phyloP scores from a whole-genome alignment of 2,113 vertebrate species.

The Apus apus region DNA sequence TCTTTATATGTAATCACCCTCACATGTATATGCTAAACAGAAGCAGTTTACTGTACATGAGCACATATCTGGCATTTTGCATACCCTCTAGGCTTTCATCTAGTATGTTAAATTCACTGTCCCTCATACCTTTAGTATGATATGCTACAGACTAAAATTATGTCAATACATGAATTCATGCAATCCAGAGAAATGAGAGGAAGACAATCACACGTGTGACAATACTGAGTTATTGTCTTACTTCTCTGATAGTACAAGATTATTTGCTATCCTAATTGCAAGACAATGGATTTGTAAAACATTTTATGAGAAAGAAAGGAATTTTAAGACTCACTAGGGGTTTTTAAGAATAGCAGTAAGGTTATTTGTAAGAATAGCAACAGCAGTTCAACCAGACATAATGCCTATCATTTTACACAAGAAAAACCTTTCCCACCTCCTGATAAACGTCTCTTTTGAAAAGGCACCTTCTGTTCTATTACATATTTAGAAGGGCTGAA shows the following conservation, averaged over 20 bases:
- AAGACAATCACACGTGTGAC: background rate
- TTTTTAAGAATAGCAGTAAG: background rate
- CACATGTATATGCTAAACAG: background rate
- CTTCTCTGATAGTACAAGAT: background rate
- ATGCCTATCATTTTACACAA: background rate
- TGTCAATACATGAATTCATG: background rate
- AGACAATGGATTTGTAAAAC: background rate
- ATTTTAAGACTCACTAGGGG: background rate
- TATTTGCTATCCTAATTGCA: background rate
- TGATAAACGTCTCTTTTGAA: background rate
- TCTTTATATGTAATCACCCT: background rate
- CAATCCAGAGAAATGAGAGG: background rate
- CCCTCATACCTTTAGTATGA: background rate
- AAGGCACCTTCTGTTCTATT: background rate
- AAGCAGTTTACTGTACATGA: background rate
- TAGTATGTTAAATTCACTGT: background rate
- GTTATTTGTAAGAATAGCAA: background rate
- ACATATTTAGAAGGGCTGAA: background rate
- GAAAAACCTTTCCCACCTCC: background rate
- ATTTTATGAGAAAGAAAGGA: background rate
- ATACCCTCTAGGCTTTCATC: background rate
- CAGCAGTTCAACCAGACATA: background rate
- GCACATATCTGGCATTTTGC: background rate
- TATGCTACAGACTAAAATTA: background rate
- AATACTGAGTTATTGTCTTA: background rate